Conservation (phyloP, 2,888 invertebrate genomes). For the Clanis bilineata region DNA sequence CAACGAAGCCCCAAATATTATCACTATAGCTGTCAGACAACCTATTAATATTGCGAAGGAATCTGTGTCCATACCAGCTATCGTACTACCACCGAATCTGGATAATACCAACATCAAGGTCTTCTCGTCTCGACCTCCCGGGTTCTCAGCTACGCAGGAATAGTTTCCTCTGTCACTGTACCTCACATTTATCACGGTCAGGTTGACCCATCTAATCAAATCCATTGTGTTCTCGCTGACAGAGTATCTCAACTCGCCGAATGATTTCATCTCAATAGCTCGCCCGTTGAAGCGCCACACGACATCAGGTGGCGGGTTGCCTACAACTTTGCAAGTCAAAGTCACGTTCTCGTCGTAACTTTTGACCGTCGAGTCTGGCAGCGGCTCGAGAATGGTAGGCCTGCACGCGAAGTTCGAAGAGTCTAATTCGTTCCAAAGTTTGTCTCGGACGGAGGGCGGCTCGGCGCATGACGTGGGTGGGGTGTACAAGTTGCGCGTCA, state of each 20-base stretch:
- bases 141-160: slow-evolving; percentile 91
- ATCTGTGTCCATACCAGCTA: slow-evolving; percentile 75
- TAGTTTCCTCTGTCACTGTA: slow-evolving; percentile 88
- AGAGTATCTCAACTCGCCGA: slow-evolving; percentile 76
- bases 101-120: slow-evolving; percentile 85
- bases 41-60: slow-evolving; percentile 80
- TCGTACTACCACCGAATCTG: slow-evolving; percentile 67
- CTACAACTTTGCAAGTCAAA: slow-evolving; percentile 88
- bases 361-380: slow-evolving; percentile 82
- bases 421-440: slow-evolving; percentile 88
- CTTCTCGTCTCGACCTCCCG: slow-evolving; percentile 89
- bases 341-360: slow-evolving; percentile 87
- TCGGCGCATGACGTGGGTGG: slow-evolving; percentile 88
- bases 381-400: slow-evolving; percentile 87
- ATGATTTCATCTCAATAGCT: slow-evolving; percentile 78
- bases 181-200: slow-evolving; percentile 85
- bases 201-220: slow-evolving; percentile 84
- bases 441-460: slow-evolving; percentile 85
- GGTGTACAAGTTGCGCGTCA: slow-evolving; percentile 88
- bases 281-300: slow-evolving; percentile 87
- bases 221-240: slow-evolving; percentile 72
- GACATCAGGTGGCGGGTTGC: slow-evolving; percentile 89
- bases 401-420: slow-evolving; percentile 91
- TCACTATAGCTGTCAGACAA: slow-evolving; percentile 66
- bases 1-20: slow-evolving; percentile 73